Evolutionary conservation across 1,140 invertebrate species (phyloP).

Genomic region (Drosophila melanica): DNA sequence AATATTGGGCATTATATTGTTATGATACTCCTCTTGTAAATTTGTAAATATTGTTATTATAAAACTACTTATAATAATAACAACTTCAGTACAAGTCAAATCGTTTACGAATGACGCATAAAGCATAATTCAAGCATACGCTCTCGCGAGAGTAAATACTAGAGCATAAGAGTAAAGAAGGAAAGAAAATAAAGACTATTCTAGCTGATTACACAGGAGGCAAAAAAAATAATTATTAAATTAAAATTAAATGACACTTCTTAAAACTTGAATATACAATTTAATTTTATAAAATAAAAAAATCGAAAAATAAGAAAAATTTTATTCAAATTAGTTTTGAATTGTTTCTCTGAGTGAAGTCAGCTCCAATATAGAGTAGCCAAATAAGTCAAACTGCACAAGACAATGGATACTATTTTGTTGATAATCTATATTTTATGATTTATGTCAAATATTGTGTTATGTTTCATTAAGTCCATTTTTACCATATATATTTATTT

Average conservation of each 20-base stretch:
- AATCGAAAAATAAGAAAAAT: too few relatives aligned
- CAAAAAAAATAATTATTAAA: too few relatives aligned
- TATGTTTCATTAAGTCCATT: not conserved
- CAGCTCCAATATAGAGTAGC: not conserved
- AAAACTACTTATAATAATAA: too few relatives aligned
- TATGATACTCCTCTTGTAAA: too few relatives aligned
- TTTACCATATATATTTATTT: not conserved
- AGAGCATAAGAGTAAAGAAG: not conserved
- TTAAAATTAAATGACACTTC: too few relatives aligned
- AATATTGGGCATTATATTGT: not conserved
- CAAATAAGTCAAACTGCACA: not conserved
- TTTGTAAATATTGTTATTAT: too few relatives aligned
- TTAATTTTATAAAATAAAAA: too few relatives aligned
- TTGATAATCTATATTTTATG: not conserved
- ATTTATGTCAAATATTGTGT: not conserved
- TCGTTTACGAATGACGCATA: not conserved
- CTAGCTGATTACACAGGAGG: too few relatives aligned
- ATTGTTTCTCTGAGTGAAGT: too few relatives aligned
- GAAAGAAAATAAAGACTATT: too few relatives aligned
- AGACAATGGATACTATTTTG: not conserved
- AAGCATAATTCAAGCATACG: not conserved
- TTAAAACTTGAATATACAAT: too few relatives aligned
- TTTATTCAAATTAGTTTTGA: too few relatives aligned
- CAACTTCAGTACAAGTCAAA: not conserved
- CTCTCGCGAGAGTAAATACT: not conserved